phyloP scores from a whole-genome alignment of 2,113 vertebrate species.

The Podarcis cretensis region DNA sequence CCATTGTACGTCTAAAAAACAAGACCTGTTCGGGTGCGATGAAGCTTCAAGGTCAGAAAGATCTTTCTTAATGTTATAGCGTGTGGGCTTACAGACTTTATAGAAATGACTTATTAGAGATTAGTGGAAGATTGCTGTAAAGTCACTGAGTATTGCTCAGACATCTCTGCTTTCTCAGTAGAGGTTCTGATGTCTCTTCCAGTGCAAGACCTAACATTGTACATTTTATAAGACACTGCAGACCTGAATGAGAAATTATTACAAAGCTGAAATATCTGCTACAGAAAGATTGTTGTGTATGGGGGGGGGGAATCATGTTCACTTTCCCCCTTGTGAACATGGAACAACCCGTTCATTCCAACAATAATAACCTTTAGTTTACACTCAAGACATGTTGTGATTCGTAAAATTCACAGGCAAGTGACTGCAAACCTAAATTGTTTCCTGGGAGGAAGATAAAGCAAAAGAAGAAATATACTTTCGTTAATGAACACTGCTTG shows the following conservation, averaged over 20 bases:
- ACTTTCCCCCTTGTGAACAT: not conserved
- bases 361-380: conserved; percentile 20
- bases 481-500: not conserved
- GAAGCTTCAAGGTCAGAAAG: not conserved
- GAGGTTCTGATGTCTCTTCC: not conserved
- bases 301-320: not conserved
- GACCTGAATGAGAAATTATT: conserved; percentile 15
- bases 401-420: not conserved
- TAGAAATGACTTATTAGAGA: not conserved
- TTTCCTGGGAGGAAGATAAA: not conserved
- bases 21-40: not conserved
- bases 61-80: not conserved
- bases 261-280: not conserved
- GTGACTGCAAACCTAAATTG: conserved; percentile 5
- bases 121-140: conserved; percentile 14
- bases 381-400: not conserved
- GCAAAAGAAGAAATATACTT: not conserved
- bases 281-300: not conserved
- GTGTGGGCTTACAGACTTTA: not conserved
- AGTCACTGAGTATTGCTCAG: not conserved
- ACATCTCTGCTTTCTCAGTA: not conserved
- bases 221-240: not conserved
- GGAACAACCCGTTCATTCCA: conserved; percentile 11
- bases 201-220: conserved; percentile 11
- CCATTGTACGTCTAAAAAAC: not conserved